Conservation (phyloP, 2,888 invertebrate species). For the Bibio marci region DNA sequence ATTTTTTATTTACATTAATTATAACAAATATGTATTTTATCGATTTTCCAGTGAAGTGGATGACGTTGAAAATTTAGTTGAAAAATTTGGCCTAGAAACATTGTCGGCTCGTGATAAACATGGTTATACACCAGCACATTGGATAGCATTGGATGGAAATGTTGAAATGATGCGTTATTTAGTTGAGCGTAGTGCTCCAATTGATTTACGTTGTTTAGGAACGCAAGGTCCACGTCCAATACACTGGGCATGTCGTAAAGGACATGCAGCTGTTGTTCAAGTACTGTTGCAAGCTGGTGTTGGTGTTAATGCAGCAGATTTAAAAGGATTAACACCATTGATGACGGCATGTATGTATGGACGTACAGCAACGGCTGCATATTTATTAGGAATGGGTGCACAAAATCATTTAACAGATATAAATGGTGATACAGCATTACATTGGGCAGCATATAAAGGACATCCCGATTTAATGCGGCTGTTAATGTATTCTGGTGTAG, state of each 20-base stretch:
- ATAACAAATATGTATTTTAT: background rate
- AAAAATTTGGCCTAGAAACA: conserved; percentile 60
- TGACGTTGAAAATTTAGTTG: conserved; percentile 68
- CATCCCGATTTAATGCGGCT: conserved; percentile 75
- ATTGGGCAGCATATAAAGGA: conserved; percentile 91
- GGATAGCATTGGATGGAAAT: conserved; percentile 80
- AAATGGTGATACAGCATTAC: conserved; percentile 82
- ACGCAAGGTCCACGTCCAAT: conserved; percentile 82
- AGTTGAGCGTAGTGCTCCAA: conserved; percentile 64
- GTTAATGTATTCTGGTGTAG: conserved; percentile 80
- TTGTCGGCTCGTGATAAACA: conserved; percentile 73
- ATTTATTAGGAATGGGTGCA: conserved; percentile 78
- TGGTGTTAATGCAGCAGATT: conserved; percentile 76
- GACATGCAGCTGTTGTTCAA: conserved; percentile 80
- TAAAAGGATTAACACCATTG: conserved; percentile 74
- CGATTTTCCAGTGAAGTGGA: conserved; percentile 51
- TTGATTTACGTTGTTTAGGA: conserved; percentile 73
- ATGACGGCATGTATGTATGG: conserved; percentile 92
- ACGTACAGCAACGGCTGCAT: conserved; percentile 76
- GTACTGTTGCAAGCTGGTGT: conserved; percentile 62
- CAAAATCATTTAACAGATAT: conserved; percentile 72
- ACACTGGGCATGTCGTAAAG: conserved; percentile 89
- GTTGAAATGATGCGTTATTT: conserved; percentile 79
- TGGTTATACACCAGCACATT: conserved; percentile 86
- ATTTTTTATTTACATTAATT: no score